Percentiles rank a stretch among this genome's conserved stretches.
Evolutionary conservation across 2,888 invertebrate genomes (phyloP).

Genomic region (Biston betularia): DNA sequence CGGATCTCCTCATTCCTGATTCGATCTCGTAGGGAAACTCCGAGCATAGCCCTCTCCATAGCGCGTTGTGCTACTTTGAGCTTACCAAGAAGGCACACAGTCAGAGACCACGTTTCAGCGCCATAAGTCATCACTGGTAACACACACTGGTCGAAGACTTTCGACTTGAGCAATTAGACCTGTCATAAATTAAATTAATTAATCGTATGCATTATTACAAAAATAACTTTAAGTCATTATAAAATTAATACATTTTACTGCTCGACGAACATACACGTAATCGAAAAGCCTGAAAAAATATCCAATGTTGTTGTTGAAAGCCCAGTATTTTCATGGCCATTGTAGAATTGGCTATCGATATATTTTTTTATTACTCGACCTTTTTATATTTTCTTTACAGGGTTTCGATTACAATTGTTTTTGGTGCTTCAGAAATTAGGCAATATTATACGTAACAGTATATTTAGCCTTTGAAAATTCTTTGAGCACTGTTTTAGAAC

Average conservation of each 20-base stretch:
- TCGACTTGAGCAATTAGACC: not conserved
- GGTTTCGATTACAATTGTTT: constrained; percentile 2
- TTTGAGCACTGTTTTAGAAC: too few relatives aligned
- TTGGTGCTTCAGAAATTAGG: not conserved
- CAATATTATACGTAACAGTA: too few relatives aligned
- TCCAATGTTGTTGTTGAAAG: constrained; percentile 8
- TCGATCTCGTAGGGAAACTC: too few relatives aligned
- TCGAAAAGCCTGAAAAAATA: constrained; percentile 11
- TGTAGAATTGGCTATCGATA: constrained; percentile 9
- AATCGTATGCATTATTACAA: constrained; percentile 1
- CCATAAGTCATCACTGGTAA: too few relatives aligned
- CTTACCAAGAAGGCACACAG: too few relatives aligned
- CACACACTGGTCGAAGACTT: too few relatives aligned
- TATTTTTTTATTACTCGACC: constrained; percentile 7
- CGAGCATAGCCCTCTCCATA: too few relatives aligned
- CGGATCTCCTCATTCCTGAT: too few relatives aligned
- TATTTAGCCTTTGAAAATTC: too few relatives aligned
- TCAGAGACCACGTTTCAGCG: too few relatives aligned
- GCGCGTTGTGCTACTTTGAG: too few relatives aligned
- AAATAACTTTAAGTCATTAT: not conserved
- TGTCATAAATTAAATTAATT: constrained; percentile 11
- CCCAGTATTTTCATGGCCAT: constrained; percentile 8
- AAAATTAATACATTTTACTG: not conserved
- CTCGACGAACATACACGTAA: not conserved
- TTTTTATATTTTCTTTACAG: constrained; percentile 8